phyloP scores from a whole-genome alignment of 2,113 vertebrate species.

The Rhinoderma darwinii region DNA sequence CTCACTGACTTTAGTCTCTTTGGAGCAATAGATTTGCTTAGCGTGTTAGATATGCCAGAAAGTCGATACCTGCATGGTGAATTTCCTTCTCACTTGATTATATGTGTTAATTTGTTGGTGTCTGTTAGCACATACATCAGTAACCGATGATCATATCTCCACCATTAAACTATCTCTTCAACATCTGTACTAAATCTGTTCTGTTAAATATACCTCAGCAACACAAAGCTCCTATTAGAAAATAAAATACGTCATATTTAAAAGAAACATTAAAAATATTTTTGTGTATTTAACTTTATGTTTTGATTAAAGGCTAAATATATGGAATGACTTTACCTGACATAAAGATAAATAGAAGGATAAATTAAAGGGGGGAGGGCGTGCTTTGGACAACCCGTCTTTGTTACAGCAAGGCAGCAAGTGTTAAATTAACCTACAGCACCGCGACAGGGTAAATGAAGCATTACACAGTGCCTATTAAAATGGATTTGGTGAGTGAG shows the following conservation, averaged over 20 bases:
- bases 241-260: not conserved
- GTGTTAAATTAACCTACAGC: no score
- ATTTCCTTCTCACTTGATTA: constrained; percentile 38
- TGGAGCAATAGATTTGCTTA: constrained; percentile 40
- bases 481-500: no score
- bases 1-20: constrained; percentile 24
- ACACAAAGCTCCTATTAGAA: not conserved
- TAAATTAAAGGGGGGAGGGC: no score
- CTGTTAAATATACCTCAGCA: constrained; percentile 9
- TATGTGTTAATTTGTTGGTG: constrained; percentile 50
- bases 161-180: constrained; percentile 24
- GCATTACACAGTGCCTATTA: no score
- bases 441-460: no score
- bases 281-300: no score
- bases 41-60: constrained; percentile 27
- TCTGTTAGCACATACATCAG: constrained; percentile 27
- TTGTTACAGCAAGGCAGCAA: no score
- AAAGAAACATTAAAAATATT: not conserved
- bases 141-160: constrained; percentile 21
- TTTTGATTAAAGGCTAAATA: not conserved
- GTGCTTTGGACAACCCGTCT: no score
- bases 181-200: not conserved
- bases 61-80: constrained; percentile 41
- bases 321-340: no score
- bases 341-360: no score